Base-by-base conservation (phyloP, 2,888 invertebrate genomes). In the Bombyx huttoni region DNA sequence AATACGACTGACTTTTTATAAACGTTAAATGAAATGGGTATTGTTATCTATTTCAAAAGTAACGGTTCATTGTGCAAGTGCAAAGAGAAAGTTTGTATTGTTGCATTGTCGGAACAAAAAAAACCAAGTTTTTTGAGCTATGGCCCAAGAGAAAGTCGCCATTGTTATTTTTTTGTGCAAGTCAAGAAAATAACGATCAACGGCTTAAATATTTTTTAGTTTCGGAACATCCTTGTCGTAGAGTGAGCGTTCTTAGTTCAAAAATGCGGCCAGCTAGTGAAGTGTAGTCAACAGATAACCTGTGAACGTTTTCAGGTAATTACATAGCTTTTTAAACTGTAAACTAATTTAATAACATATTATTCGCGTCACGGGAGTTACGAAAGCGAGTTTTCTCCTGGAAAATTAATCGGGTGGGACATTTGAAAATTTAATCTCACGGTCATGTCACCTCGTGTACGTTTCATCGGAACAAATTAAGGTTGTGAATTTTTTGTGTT, bases 351-450 rank as follows among this genome's bases (percentile, higher is more conserved):
- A 8, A 40, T 59, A 58, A 61, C 67, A 73, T 70, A 74, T 72
- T 72, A 75, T 71, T 74, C 70, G 68, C 63, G 65, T 68, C 64
- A 68, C 65, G 59, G 59, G 65, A 66, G 68, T 76, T 74, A 78
- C 73, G 73, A 73, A 73, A 72, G 64, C 67, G 67, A 71, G 73
- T 74, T 74, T 79, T 74, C 74, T 71, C 74, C 58, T 70, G 70
- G 66, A 75, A 78, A 79, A 66, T 70, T 78, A 78, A 81, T 78
- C 72, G 74, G 60, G 72, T 67, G 62, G 69, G 73, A 69, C 73
- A 75, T 78, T 80, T 78, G 74, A 77, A 81, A 82, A 80, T 81
- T 84, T 84, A 83, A 84, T 83, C 78, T 75, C 72, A 67, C 68
- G 68, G 68, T 66, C 80, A 68, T 82, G 81, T 80, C 61, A 65